phyloP scores from a whole-genome alignment of 2,888 invertebrate species.

The Diaphora mendica region DNA sequence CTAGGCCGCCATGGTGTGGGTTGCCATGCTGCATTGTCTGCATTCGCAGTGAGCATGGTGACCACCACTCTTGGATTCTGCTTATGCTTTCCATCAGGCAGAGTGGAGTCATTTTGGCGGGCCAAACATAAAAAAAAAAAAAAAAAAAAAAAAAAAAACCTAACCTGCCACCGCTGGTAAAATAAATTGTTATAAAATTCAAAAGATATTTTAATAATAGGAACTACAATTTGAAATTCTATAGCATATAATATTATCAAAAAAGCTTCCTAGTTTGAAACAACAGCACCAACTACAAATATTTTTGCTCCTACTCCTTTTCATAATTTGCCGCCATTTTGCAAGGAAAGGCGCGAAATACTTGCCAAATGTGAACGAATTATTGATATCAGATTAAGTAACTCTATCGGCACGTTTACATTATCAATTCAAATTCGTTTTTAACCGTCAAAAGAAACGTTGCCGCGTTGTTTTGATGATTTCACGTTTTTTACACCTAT shows the following conservation, averaged over 20 bases:
- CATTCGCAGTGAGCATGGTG: no score
- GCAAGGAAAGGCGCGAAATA: slow-evolving; percentile 60
- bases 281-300: background rate
- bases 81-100: no score
- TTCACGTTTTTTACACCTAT: slow-evolving; percentile 53
- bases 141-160: no score
- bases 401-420: slow-evolving; percentile 49
- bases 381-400: slow-evolving; percentile 31
- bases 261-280: background rate
- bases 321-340: slow-evolving; percentile 38
- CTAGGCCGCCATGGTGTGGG: no score
- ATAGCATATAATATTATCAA: background rate
- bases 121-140: no score
- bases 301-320: background rate
- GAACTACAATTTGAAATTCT: background rate
- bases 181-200: background rate
- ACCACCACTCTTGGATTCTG: no score
- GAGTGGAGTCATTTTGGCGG: no score
- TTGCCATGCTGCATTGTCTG: no score
- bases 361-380: slow-evolving; percentile 52
- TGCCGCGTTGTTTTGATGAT: slow-evolving; percentile 68
- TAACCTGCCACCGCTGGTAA: background rate
- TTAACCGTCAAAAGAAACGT: slow-evolving; percentile 62
- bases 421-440: slow-evolving; percentile 66
- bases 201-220: background rate